Conservation (phyloP, 2,113 vertebrate species). For the Kryptolebias marmoratus region DNA sequence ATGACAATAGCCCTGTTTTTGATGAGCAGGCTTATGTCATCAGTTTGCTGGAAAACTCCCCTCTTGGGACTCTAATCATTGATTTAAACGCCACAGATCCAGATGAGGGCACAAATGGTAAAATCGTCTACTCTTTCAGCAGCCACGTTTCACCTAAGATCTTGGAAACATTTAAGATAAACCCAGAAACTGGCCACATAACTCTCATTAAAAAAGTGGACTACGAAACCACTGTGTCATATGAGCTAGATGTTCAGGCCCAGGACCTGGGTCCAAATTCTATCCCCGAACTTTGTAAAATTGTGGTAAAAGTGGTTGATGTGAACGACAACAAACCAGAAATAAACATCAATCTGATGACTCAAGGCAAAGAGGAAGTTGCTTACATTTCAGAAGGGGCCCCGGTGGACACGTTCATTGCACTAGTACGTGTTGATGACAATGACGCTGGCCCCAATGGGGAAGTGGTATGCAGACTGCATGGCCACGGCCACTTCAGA, state of each 20-base stretch:
- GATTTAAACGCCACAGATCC: constrained; percentile 97
- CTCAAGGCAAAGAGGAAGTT: constrained; percentile 90
- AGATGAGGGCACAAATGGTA: constrained; percentile 97
- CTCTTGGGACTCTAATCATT: constrained; percentile 87
- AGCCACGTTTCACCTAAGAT: constrained; percentile 93
- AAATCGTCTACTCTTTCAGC: constrained; percentile 93
- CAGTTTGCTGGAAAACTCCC: constrained; percentile 87
- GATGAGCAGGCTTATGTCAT: constrained; percentile 89
- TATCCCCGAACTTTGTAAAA: constrained; percentile 96
- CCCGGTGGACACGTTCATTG: constrained; percentile 91
- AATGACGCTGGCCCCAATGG: constrained; percentile 92
- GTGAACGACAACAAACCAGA: constrained; percentile 98
- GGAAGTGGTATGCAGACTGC: constrained; percentile 90
- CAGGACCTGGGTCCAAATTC: constrained; percentile 97
- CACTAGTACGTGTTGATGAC: constrained; percentile 93
- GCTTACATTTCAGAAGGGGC: constrained; percentile 93
- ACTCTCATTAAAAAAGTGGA: constrained; percentile 93
- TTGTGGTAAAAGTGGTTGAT: constrained; percentile 93
- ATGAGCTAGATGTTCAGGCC: constrained; percentile 94
- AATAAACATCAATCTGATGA: constrained; percentile 96
- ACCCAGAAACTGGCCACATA: constrained; percentile 90
- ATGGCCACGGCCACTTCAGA: constrained; percentile 94
- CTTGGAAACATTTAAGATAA: constrained; percentile 91
- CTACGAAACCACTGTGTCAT: constrained; percentile 89
- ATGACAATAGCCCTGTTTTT: constrained; percentile 96